Evolutionary conservation across 2,888 invertebrate genomes (phyloP).

Genomic region (Cerceris rybyensis): DNA sequence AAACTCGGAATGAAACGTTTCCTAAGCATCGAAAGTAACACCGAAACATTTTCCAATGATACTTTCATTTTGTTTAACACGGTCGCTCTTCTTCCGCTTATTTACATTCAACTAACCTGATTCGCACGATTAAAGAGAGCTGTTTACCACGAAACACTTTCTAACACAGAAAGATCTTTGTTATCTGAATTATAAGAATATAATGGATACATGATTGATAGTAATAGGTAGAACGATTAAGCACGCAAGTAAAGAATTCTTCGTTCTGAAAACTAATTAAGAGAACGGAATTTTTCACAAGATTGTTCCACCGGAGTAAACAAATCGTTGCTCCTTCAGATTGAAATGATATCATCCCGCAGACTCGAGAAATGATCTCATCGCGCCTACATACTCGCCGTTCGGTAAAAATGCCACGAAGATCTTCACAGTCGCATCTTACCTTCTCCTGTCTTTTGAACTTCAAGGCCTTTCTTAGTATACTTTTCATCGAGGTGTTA

Average conservation of each 20-base stretch:
- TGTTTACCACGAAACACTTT: slow-evolving; percentile 31
- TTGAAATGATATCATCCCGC: slow-evolving; percentile 61
- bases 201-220: neutral
- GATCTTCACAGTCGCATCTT: slow-evolving; percentile 37
- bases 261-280: neutral
- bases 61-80: neutral
- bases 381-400: slow-evolving; percentile 53
- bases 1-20: neutral
- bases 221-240: neutral
- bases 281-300: slow-evolving; percentile 12
- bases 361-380: slow-evolving; percentile 61
- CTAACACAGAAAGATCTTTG: neutral
- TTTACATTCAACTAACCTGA: slow-evolving; percentile 28
- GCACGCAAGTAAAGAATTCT: neutral
- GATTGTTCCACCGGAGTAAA: slow-evolving; percentile 40
- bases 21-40: neutral
- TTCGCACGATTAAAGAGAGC: slow-evolving; percentile 38
- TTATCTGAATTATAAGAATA: neutral
- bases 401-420: slow-evolving; percentile 44
- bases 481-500: neutral
- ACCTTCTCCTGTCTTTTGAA: neutral
- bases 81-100: slow-evolving; percentile 17
- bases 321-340: slow-evolving; percentile 45
- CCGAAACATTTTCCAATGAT: neutral
- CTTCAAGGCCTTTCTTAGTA: slow-evolving; percentile 14